phyloP scores from a whole-genome alignment of 2,797 vertebrate species.

The Chelmon rostratus region DNA sequence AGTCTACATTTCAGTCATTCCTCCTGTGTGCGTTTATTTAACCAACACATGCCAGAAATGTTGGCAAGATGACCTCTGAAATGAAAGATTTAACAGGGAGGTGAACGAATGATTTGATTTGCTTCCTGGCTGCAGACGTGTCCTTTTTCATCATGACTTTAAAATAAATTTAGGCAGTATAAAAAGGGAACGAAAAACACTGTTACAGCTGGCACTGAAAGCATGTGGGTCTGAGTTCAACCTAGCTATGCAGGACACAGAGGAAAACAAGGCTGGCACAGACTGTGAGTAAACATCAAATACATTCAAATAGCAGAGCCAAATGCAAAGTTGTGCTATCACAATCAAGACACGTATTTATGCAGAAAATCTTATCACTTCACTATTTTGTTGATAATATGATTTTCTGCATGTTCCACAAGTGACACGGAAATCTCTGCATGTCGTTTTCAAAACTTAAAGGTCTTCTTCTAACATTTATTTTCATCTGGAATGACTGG shows the following conservation, averaged over 20 bases:
- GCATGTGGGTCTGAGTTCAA: neutral
- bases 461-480: neutral
- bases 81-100: constrained; percentile 16
- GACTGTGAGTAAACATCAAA: constrained; percentile 17
- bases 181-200: neutral
- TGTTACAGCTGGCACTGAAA: constrained; percentile 6
- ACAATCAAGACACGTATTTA: constrained; percentile 12
- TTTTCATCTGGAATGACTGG: constrained; percentile 13
- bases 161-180: constrained; percentile 10
- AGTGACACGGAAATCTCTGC: neutral
- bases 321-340: constrained; percentile 20
- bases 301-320: constrained; percentile 47
- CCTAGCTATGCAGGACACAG: neutral
- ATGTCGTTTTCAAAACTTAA: constrained; percentile 9
- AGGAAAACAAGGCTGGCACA: constrained; percentile 16
- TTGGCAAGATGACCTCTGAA: constrained; percentile 29
- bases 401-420: neutral
- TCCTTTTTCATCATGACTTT: constrained; percentile 3
- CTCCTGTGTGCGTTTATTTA: constrained; percentile 44
- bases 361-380: constrained; percentile 6
- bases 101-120: neutral
- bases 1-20: constrained; percentile 39
- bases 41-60: constrained; percentile 37
- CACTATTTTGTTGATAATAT: neutral
- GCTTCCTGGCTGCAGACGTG: neutral